These are phyloP conservation scores for Chironomus tepperi DNA, from an alignment of 1,140 invertebrate genomes.

Conservation along the genomic window DNA sequence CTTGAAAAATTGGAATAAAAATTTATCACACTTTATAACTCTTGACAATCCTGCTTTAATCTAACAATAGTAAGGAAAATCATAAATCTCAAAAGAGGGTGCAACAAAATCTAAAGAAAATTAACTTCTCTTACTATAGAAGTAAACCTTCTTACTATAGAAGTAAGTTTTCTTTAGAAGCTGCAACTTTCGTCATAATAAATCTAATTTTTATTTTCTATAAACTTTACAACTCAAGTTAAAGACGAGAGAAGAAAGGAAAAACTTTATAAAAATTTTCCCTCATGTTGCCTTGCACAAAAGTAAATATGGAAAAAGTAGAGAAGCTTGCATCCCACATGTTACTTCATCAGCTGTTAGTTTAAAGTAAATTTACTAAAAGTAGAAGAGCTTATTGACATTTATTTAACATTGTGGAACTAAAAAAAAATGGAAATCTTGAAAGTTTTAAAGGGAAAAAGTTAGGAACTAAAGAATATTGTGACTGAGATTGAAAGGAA, in stretches of 20 bases:
- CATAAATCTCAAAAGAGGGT: no score
- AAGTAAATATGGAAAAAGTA: background rate
- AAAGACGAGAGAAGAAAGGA: background rate
- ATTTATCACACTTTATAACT: no score
- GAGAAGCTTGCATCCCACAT: background rate
- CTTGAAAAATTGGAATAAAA: no score
- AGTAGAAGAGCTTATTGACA: background rate
- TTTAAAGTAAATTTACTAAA: background rate
- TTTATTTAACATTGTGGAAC: constrained; percentile 2
- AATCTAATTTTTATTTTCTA: no score
- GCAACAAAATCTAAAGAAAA: no score
- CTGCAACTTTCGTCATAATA: background rate
- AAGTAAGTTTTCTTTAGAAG: background rate
- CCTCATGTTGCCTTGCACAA: background rate
- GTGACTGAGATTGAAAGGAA: no score
- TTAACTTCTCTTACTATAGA: no score
- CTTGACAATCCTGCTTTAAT: no score
- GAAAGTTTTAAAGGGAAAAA: background rate
- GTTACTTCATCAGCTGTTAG: constrained; percentile 1
- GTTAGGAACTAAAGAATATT: background rate
- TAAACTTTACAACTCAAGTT: background rate
- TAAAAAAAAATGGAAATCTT: background rate
- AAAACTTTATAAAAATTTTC: background rate
- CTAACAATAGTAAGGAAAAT: no score
- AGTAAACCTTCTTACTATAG: background rate